Evolutionary conservation across 2,797 vertebrate species (phyloP).

Genomic region (Rallus crepitans): DNA sequence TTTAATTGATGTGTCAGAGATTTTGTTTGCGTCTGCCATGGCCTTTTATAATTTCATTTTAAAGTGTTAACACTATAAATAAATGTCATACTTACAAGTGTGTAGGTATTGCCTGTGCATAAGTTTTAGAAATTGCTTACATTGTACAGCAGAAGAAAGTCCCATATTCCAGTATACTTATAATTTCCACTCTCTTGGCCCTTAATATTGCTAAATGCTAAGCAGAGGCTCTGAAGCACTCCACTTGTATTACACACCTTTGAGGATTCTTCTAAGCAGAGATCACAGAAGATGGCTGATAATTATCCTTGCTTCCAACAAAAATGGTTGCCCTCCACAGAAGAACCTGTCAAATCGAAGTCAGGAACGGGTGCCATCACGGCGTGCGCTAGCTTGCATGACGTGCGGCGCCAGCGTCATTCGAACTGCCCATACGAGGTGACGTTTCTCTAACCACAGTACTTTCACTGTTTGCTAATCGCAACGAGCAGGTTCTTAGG

Average conservation of each 20-base stretch:
- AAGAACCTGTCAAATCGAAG: background rate
- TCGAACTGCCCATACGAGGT: conserved; percentile 30
- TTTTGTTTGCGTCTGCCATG: background rate
- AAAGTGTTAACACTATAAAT: background rate
- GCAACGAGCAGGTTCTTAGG: conserved; percentile 45
- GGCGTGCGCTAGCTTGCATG: background rate
- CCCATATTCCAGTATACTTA: background rate
- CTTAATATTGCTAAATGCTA: background rate
- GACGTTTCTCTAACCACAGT: conserved; percentile 66
- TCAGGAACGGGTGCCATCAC: background rate
- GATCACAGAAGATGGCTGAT: background rate
- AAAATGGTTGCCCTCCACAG: background rate
- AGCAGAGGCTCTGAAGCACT: background rate
- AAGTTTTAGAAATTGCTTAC: background rate
- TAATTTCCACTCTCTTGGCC: background rate
- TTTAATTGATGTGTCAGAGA: background rate
- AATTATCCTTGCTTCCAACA: background rate
- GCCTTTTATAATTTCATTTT: background rate
- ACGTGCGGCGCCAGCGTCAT: conserved; percentile 57
- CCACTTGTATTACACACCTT: background rate
- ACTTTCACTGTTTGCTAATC: conserved; percentile 66
- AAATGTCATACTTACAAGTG: background rate
- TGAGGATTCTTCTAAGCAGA: background rate
- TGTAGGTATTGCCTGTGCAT: background rate
- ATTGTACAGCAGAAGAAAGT: background rate